phyloP scores from a whole-genome alignment of 2,888 invertebrate species.

The Alcis repandata region DNA sequence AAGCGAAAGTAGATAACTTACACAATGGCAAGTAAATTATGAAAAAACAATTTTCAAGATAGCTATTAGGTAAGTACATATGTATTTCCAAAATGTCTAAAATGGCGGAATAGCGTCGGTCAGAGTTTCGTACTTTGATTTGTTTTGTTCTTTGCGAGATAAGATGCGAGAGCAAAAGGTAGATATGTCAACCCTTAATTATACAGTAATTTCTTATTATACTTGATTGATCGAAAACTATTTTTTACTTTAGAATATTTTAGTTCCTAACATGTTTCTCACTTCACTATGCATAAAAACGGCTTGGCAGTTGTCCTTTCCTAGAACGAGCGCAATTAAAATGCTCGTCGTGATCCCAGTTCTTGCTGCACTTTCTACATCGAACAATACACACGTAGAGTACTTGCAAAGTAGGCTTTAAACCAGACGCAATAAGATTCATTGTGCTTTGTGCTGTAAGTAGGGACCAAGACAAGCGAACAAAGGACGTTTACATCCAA shows the following conservation, averaged over 20 bases:
- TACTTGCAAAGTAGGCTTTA: conserved; percentile 52
- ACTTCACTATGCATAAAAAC: conserved; percentile 5
- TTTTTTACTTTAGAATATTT: neutral
- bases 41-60: no score
- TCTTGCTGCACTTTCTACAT: conserved; percentile 72
- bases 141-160: no score
- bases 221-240: no score
- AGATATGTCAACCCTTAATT: neutral
- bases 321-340: conserved; percentile 63
- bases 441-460: conserved; percentile 41
- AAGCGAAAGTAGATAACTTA: conserved; percentile 50
- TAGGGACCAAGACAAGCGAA: conserved; percentile 40
- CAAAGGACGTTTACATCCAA: conserved; percentile 38
- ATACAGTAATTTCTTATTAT: no score
- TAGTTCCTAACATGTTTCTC: neutral
- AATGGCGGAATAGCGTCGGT: neutral
- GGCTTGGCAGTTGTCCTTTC: conserved; percentile 41
- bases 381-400: conserved; percentile 60
- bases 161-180: neutral
- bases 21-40: neutral
- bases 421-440: conserved; percentile 48
- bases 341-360: conserved; percentile 67
- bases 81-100: conserved; percentile 15
- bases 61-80: no score
- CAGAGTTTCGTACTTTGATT: neutral